phyloP scores from a whole-genome alignment of 2,888 invertebrate genomes.

The Chalcosyrphus nemorum region DNA sequence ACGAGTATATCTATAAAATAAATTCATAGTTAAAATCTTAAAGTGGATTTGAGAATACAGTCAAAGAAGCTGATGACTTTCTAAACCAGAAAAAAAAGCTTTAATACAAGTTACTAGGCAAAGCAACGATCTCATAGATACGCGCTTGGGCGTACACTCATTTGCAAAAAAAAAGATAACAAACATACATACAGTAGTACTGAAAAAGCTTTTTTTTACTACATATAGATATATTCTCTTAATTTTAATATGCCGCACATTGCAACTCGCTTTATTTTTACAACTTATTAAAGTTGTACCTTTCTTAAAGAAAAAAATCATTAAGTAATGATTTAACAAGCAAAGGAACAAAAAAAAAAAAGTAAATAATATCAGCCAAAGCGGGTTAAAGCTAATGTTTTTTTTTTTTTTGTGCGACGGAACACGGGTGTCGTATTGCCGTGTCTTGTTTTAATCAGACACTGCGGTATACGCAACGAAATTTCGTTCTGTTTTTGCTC shows the following conservation, averaged over 20 bases:
- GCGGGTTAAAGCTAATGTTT: too few relatives aligned
- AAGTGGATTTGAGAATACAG: too few relatives aligned
- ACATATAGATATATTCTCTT: neutral
- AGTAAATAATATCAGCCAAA: neutral
- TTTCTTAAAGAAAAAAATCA: neutral
- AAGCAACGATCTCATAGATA: slow-evolving; percentile 4
- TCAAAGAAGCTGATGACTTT: neutral
- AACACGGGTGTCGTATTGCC: too few relatives aligned
- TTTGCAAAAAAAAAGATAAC: slow-evolving; percentile 6
- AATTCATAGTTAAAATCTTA: too few relatives aligned
- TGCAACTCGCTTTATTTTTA: neutral
- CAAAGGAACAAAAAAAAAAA: neutral
- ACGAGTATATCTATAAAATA: too few relatives aligned
- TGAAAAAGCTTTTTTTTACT: neutral
- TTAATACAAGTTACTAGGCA: slow-evolving; percentile 2
- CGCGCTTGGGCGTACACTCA: neutral
- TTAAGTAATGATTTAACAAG: neutral
- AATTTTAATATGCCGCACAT: neutral
- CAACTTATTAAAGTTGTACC: neutral
- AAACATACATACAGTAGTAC: neutral
- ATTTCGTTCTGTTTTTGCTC: neutral
- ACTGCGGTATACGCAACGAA: neutral
- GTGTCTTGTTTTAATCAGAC: neutral
- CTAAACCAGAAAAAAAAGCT: slow-evolving; percentile 1
- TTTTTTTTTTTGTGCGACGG: neutral